Base-by-base conservation (phyloP, 1,140 invertebrate species). In the Psix sp. region DNA sequence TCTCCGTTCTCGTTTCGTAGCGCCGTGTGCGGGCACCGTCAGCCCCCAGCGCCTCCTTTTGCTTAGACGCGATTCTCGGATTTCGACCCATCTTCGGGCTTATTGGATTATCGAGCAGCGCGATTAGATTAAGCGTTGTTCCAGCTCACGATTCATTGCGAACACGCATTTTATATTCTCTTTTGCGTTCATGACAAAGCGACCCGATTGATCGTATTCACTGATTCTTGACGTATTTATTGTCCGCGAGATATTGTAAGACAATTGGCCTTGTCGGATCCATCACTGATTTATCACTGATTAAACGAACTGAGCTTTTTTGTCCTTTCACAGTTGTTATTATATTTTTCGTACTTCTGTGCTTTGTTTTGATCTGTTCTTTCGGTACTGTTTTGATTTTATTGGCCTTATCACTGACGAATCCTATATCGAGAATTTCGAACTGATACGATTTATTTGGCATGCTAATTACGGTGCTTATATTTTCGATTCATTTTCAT, bases 71-170 rank as follows among this genome's bases (percentile, higher is more conserved):
- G 73, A 80, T 79, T 76, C 80, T 76, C 74, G 48, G 76, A 72
- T 54, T 79, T 60, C 68, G 77, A 78, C 42, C 72, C 65, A 65
- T 70, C 65, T 68, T 52, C 24, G 66, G 54, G 73, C 81, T 85
- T 85, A 86, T 86, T 85, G 83, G 84, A 85, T 86, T 86, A 86
- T 86, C 82, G 85, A 83, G 83, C 79, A 82, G 82, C 80, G 77
- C 82, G 82, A 85, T 86, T 85, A 84, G 82, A 86, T 86, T 86
- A 85, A 83, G 73, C 76, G 76, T 66, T 78, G 83, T 82, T 83
- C 77, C 72, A 60, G 65, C 76, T 82, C 76, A 75, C 80, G 80
- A 82, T 81, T 84, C 77, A 82, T 84, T 80, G 56, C 62, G 16
- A 39, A 20, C 60, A 24, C 52, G 33, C 60, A 60, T 65, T 57